A percentile compares a stretch with the other conserved stretches of the same genome.
phyloP scores from a whole-genome alignment of 2,797 vertebrate species.

The Rhinophrynus dorsalis region DNA sequence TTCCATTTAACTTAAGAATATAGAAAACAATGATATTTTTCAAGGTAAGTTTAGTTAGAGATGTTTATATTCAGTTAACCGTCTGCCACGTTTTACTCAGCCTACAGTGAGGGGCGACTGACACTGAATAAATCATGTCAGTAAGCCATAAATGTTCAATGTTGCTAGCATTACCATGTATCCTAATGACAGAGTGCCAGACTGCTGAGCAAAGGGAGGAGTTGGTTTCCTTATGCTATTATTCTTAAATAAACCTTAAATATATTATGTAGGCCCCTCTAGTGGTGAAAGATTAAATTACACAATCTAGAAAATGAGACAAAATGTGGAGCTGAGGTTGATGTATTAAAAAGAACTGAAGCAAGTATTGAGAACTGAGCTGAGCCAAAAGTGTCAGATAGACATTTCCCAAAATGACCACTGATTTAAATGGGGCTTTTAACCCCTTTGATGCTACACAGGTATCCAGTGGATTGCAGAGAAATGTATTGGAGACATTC shows the following conservation, averaged over 20 bases:
- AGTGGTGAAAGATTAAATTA: constrained; percentile 4
- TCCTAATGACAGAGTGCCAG: constrained; percentile 26
- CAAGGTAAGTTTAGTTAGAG: background rate
- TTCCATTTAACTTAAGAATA: background rate
- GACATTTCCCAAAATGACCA: too few species aligned
- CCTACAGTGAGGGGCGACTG: constrained; percentile 30
- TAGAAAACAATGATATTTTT: constrained; percentile 5
- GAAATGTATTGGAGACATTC: too few species aligned
- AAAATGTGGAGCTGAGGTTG: too few species aligned
- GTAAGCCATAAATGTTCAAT: constrained; percentile 36
- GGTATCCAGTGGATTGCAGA: too few species aligned
- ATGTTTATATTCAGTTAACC: constrained; percentile 5
- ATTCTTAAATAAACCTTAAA: too few species aligned
- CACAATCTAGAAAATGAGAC: background rate
- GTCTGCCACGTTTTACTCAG: constrained; percentile 10
- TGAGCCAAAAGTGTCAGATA: too few species aligned
- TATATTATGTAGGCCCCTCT: background rate
- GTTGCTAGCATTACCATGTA: constrained; percentile 26
- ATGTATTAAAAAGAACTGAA: too few species aligned
- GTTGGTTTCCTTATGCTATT: too few species aligned
- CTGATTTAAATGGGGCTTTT: too few species aligned
- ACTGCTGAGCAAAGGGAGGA: too few species aligned
- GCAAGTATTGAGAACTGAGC: too few species aligned
- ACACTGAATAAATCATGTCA: constrained; percentile 36
- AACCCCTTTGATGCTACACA: too few species aligned